Base-by-base conservation (phyloP, 2,888 invertebrate species). In the Dilophus febrilis region DNA sequence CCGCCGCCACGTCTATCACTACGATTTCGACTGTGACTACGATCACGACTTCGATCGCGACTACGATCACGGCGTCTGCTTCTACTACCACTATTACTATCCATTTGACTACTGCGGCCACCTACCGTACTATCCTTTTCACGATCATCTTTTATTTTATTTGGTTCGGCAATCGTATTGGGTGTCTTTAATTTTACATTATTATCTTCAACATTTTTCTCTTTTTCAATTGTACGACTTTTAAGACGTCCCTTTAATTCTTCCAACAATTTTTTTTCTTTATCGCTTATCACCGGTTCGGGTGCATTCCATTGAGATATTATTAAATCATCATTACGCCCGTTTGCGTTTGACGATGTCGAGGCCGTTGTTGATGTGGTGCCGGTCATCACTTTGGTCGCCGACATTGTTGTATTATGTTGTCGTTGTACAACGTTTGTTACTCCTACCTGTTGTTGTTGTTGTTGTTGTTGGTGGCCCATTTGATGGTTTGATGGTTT, bases 281-380 rank as follows among this genome's bases (percentile, higher is more conserved):
- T 67, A 4, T 70, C 70, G 40, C 66, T 67, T 31, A 72, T 67
- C 3, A 68, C 60, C 29, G 71, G 68, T 46, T 65, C 59, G 29
- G 69, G 65, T 4, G 68, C 64, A 58, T 70, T 70, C 71, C 71
- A 72, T 42, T 70, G 67, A 2, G 66, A 61, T 16, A 70, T 49
- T 19, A 66, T 53, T 51, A 66, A 54, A 52, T 74, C 74, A 53
- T 74, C 73, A 37, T 44, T 44, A 40, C 33, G 43, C 40, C 43
- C 45, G 41, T 44, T 48, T 43, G 42, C 45, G 31, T 34, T 36
- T 6, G 38, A 35, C 30, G 54, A 51, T 32, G 53, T 55, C 44
- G 52, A 48, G n/a, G n/a, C n/a, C n/a, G n/a, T n/a, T n/a, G n/a
- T n/a, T n/a, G n/a, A n/a, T n/a, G n/a, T n/a, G n/a, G n/a, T n/a